Percentiles rank a stretch among this genome's conserved stretches.
phyloP scores from a whole-genome alignment of 2,113 vertebrate species.

The Chloroceryle aenea region DNA sequence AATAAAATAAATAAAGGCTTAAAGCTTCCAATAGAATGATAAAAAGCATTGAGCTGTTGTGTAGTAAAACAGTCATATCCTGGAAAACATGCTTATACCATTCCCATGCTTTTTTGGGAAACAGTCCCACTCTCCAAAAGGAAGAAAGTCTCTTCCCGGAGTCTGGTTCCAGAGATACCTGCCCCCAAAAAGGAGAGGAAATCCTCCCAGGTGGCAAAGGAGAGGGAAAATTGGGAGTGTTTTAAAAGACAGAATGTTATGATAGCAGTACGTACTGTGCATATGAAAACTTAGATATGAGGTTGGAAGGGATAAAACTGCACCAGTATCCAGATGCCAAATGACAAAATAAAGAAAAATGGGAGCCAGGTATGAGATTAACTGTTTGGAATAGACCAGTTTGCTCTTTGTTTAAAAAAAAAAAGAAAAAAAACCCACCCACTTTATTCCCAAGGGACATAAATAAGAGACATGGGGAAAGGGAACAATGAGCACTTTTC shows the following conservation, averaged over 20 bases:
- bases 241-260: not conserved
- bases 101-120: not conserved
- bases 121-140: not conserved
- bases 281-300: not conserved
- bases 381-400: not conserved
- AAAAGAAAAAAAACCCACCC: not conserved
- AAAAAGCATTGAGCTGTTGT: not conserved
- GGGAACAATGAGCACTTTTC: not conserved
- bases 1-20: not conserved
- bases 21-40: not conserved
- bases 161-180: not conserved
- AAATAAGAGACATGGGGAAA: not conserved
- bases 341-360: not conserved
- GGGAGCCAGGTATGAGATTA: not conserved
- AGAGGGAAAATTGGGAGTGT: not conserved
- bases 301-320: not conserved
- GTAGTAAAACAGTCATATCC: not conserved
- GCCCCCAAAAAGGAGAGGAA: not conserved
- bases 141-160: not conserved
- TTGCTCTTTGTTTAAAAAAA: not conserved
- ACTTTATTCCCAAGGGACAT: not conserved
- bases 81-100: not conserved
- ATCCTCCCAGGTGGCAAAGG: not conserved
- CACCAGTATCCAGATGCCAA: not conserved
- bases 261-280: not conserved